These are phyloP conservation scores for Rhinopomastus cyanomelas DNA, from an alignment of 2,113 vertebrate species.

Conservation along the genomic window DNA sequence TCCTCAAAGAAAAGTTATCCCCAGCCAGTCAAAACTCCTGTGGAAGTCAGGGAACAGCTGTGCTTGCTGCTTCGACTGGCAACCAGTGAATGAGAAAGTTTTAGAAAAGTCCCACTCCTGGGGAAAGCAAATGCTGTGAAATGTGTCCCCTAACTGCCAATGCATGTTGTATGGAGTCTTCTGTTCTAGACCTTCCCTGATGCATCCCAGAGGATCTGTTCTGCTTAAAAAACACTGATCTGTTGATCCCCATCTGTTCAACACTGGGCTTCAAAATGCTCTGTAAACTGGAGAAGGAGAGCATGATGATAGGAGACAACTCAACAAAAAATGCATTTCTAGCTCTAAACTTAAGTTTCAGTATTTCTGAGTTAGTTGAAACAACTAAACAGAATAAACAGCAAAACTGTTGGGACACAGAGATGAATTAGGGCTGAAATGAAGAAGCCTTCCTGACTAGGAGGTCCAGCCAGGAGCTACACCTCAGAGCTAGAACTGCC, in stretches of 20 bases:
- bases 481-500: conserved; percentile 11
- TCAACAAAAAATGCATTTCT: conserved; percentile 24
- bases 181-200: background rate
- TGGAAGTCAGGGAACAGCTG: conserved; percentile 7
- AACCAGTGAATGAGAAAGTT: conserved; percentile 13
- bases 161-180: background rate
- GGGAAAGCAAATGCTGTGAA: background rate
- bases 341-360: conserved; percentile 36
- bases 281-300: background rate
- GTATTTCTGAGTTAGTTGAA: conserved; percentile 58
- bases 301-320: background rate
- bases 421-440: background rate
- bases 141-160: background rate
- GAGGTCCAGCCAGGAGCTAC: background rate
- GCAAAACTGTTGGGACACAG: background rate
- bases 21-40: conserved; percentile 25
- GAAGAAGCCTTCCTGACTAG: background rate
- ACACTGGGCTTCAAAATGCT: background rate
- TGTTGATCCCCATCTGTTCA: background rate
- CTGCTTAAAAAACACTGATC: background rate
- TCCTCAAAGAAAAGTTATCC: conserved; percentile 59
- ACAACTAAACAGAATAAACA: conserved; percentile 37
- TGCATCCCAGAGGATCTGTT: background rate
- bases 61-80: background rate
- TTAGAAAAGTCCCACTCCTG: background rate